Evolutionary conservation across 2,113 vertebrate species (phyloP).

Genomic region (Varanus komodoensis): DNA sequence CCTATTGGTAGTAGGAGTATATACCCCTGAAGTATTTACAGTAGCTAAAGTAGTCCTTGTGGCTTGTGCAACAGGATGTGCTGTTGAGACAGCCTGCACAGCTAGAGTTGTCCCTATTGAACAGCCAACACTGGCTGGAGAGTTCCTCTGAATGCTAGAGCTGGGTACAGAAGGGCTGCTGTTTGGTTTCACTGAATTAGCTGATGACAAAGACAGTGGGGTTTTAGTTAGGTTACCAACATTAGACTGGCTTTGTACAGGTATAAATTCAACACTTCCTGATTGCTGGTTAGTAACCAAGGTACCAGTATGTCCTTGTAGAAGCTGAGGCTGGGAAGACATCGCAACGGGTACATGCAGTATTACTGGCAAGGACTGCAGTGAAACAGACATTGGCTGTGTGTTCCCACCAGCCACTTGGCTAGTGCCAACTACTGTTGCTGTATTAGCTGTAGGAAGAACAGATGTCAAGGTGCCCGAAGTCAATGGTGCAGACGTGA

Average conservation of each 20-base stretch:
- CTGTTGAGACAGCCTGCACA: conserved; percentile 78
- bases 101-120: conserved; percentile 76
- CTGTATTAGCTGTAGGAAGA: conserved; percentile 77
- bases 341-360: conserved; percentile 84
- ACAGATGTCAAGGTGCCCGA: conserved; percentile 75
- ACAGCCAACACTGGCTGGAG: conserved; percentile 70
- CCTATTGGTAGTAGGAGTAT: conserved; percentile 74
- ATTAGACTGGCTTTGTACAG: conserved; percentile 80
- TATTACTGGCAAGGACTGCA: conserved; percentile 84
- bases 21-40: conserved; percentile 78
- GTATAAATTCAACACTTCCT: conserved; percentile 83
- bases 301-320: conserved; percentile 82
- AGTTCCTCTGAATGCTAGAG: conserved; percentile 78
- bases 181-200: conserved; percentile 78
- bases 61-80: conserved; percentile 79
- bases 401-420: conserved; percentile 77
- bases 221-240: conserved; percentile 81
- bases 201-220: conserved; percentile 76
- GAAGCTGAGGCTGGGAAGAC: conserved; percentile 83
- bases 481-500: conserved; percentile 76
- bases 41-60: conserved; percentile 81
- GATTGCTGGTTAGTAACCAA: conserved; percentile 82
- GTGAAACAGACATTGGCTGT: conserved; percentile 81
- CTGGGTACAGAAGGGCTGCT: conserved; percentile 75
- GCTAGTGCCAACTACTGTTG: conserved; percentile 80